Evolutionary conservation across 1,140 invertebrate species (phyloP), one percentile per base, ranked within the genome.

Genomic region (Pseudomyrmex flavicornis): DNA sequence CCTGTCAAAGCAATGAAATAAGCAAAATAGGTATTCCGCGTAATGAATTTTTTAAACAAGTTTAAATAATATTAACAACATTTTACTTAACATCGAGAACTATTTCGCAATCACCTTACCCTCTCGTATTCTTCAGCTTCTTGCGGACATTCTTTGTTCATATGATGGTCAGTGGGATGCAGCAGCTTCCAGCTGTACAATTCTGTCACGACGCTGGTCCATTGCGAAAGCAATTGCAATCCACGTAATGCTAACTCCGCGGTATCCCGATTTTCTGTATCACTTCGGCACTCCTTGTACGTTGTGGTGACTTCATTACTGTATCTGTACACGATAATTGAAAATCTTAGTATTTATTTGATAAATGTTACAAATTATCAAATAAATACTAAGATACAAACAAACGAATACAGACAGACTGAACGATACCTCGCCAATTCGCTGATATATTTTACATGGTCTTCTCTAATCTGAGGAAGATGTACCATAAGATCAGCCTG

Each of bases 81-180:
- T 17, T 17, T 17, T 17, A 17, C 0, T 17, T 17, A 17, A 17
- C 17, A 17, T 17, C 17, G 17, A 56, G 3, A 56, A 72, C 12
- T 7, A 50, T n/a, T 54, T 22, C 20, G 4, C 17, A 61, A 80
- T 85, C 65, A 68, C 88, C 93, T 93, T 92, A 98, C 97, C 94
- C 99, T 95, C 95, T 99, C 99, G 94, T 99, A 99, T 95, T 99
- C 99, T 95, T 99, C 99, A n/a, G 99, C 99, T 92, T 99, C 98
- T 20, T 96, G 95, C 0, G 99, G 99, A 92, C 99, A 99, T 89
- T 98, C 96, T 85, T 98, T 97, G 93, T 99, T 99, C 93, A 98
- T 97, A 93, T 99, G 98, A 93, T 99, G 98, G 95, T 99, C 99
- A 2, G 99, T 99, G 8, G 99, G 99, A 95, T 99, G 98, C 82